Conservation (phyloP, 92 coral and sea anemone genomes). For the Zoanthus sansibaricus region DNA sequence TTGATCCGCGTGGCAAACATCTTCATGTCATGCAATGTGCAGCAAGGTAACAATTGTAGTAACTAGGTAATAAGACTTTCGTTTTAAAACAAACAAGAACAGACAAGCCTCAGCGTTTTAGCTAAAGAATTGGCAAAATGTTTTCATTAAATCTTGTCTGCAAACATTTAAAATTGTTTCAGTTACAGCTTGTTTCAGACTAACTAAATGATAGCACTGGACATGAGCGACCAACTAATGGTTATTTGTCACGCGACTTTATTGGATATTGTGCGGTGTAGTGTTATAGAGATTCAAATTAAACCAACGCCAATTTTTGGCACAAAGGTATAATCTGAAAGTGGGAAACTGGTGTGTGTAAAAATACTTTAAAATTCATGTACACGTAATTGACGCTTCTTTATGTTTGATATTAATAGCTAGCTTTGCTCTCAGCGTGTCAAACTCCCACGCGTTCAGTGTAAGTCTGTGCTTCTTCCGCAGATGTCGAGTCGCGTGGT, state of each 20-base stretch:
- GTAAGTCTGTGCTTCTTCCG: background rate
- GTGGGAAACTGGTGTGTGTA: background rate
- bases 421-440: background rate
- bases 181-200: conserved; percentile 11
- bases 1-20: conserved; percentile 2
- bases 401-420: background rate
- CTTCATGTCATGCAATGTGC: background rate
- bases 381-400: background rate
- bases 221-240: background rate
- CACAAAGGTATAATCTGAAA: background rate
- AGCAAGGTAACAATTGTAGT: background rate
- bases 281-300: background rate
- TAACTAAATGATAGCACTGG: background rate
- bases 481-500: background rate
- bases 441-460: background rate
- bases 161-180: background rate
- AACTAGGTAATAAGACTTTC: background rate
- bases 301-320: background rate
- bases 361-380: too few relatives aligned
- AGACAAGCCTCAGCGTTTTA: conserved; percentile 24
- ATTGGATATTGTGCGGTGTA: conserved; percentile 5
- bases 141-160: background rate
- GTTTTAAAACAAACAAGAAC: background rate
- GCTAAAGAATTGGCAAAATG: background rate
- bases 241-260: background rate